These are phyloP conservation scores for Lycocorax pyrrhopterus DNA, from an alignment of 2,113 vertebrate genomes.

Conservation along the genomic window DNA sequence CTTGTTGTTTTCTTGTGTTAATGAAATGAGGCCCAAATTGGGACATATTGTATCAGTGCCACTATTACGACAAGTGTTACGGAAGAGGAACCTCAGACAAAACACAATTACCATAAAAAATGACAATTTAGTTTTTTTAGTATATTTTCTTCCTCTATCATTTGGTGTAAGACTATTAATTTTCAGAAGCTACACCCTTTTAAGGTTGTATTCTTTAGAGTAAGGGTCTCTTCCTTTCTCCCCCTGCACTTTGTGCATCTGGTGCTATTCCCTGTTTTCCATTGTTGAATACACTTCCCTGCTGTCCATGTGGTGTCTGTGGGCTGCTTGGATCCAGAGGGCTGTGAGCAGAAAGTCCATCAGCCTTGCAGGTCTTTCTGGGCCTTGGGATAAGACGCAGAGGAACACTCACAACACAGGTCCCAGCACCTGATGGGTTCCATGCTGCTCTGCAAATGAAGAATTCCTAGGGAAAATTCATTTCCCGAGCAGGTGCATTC, in stretches of 20 bases:
- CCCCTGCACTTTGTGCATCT: neutral
- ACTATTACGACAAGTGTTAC: neutral
- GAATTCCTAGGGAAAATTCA: neutral
- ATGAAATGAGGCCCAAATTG: neutral
- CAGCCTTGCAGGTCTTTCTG: neutral
- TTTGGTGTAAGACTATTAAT: neutral
- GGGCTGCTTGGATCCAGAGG: neutral
- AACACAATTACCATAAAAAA: neutral
- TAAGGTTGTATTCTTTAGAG: neutral
- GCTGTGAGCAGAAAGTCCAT: neutral
- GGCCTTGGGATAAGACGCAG: fast-evolving
- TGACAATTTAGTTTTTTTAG: neutral
- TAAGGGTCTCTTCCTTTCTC: neutral
- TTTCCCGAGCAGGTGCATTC: neutral
- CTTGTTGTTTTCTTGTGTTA: neutral
- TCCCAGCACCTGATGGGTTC: neutral
- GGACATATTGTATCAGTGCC: neutral
- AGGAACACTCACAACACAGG: neutral
- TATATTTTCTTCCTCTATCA: neutral
- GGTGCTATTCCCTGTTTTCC: neutral
- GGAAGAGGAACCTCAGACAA: neutral
- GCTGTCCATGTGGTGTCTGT: neutral
- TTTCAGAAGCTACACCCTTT: neutral
- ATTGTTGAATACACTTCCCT: neutral
- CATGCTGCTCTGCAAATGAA: neutral